A percentile compares a stretch with the other conserved stretches of the same genome.
These are phyloP conservation scores for Lycophotia porphyrea DNA, from an alignment of 2,888 invertebrate genomes.

Conservation along the genomic window DNA sequence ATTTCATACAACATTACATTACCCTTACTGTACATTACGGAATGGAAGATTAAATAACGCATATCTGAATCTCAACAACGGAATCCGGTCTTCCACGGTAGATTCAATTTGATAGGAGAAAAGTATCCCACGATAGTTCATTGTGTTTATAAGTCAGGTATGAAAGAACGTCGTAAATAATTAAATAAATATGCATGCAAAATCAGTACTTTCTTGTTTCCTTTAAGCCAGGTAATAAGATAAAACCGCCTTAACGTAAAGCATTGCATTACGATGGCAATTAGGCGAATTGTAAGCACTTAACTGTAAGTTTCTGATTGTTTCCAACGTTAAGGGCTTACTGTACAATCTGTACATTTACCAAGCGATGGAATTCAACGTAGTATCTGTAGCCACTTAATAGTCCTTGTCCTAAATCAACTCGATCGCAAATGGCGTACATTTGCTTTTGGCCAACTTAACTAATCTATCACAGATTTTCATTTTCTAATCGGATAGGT, in stretches of 20 bases:
- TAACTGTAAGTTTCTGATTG: constrained; percentile 29
- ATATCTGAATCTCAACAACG: constrained; percentile 67
- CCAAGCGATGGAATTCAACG: constrained; percentile 35
- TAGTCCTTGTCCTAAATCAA: constrained; percentile 37
- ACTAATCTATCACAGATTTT: constrained; percentile 3
- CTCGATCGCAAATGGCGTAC: background rate
- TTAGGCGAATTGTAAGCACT: constrained; percentile 51
- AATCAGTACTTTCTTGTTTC: constrained; percentile 7
- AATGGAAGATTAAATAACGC: constrained; percentile 68
- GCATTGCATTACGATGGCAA: constrained; percentile 26
- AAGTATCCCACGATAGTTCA: constrained; percentile 70
- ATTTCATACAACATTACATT: constrained; percentile 65
- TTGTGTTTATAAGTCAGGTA: constrained; percentile 53
- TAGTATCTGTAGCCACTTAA: constrained; percentile 1
- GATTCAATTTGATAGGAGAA: constrained; percentile 67
- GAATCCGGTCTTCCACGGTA: constrained; percentile 61
- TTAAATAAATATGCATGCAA: constrained; percentile 31
- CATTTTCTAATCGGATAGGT: background rate
- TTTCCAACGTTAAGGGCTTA: constrained; percentile 32
- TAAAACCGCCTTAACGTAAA: background rate
- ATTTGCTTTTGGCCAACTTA: background rate
- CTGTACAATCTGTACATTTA: constrained; percentile 25
- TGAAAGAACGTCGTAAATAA: constrained; percentile 55
- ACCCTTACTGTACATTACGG: constrained; percentile 54
- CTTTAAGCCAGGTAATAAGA: constrained; percentile 14